Evolutionary conservation across 2,888 invertebrate genomes (phyloP).

Genomic region (Acronicta psi): DNA sequence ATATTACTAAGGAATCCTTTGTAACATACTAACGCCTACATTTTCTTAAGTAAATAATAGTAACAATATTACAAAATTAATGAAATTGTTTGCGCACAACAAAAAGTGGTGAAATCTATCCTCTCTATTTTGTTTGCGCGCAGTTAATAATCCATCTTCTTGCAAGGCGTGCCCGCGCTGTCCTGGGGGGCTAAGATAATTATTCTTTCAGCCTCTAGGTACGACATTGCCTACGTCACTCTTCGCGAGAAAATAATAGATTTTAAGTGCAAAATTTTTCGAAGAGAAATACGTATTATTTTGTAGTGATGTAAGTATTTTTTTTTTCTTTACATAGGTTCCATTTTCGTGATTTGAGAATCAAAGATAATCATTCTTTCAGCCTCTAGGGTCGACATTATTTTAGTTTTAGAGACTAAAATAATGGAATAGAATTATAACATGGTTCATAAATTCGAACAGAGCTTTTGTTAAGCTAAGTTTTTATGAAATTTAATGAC

Average conservation of each 20-base stretch:
- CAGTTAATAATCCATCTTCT: conserved; percentile 53
- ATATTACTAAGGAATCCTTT: too few species aligned
- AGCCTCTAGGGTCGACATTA: too few species aligned
- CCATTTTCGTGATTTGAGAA: too few species aligned
- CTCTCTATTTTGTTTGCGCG: conserved; percentile 17
- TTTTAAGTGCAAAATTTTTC: conserved; percentile 6
- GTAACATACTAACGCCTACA: too few species aligned
- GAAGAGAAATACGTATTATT: conserved; percentile 1
- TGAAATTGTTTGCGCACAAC: conserved; percentile 13
- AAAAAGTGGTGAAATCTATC: conserved; percentile 22
- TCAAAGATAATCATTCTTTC: too few species aligned
- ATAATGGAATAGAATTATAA: too few species aligned
- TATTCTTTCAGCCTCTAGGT: conserved; percentile 39
- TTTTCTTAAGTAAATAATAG: too few species aligned
- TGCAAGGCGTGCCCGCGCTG: conserved; percentile 13
- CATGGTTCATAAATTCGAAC: too few species aligned
- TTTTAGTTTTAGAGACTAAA: too few species aligned
- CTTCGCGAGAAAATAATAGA: conserved; percentile 16
- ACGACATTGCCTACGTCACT: conserved; percentile 5
- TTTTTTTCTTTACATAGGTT: background rate
- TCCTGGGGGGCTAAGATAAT: conserved; percentile 40
- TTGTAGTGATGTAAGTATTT: background rate
- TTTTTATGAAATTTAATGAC: too few species aligned
- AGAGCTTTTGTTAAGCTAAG: too few species aligned
- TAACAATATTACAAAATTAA: conserved; percentile 17